Base-by-base conservation (phyloP, 2,113 vertebrate genomes). In the Brienomyrus longianalis region DNA sequence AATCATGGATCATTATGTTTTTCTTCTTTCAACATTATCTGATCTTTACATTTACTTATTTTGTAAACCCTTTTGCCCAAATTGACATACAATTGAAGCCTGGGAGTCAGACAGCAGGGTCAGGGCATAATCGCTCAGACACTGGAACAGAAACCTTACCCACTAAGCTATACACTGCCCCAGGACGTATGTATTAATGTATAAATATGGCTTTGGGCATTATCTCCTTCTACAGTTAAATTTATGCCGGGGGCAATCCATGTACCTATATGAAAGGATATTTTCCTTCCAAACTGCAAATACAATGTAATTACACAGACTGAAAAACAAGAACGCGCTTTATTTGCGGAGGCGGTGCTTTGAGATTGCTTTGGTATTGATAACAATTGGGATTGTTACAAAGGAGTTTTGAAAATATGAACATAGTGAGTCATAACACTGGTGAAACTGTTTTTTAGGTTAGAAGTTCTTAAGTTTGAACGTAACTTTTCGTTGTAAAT, bases 381-480 rank as follows among this genome's bases (percentile, higher is more conserved):
- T 91, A 93, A 93, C 91, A 93, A 93, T 89, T 91, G 89, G 90
- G 84, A 92, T 91, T 92, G 91, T 92, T 91, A 91, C 91, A 93
- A 90, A 91, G 93, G 93, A 94, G 91, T 93, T 93, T 90, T 89
- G 86, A 85, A 88, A 88, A 50, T 93, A 91, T 92, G 80, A 92
- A 90, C 85, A 89, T 94, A 95, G 92, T 95, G 91, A 95, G 93
- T 95, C 92, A 94, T 95, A 94, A 94, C 96, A 96, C 96, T 97
- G 96, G 96, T 96, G 95, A 95, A 96, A 93, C 93, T 94, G 9
- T 94, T 95, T 95, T 93, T 92, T 95, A 95, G 93, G 94, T 94
- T 96, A 96, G 94, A 89, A 90, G 89, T 93, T 93, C 93, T 95
- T 84, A 93, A 94, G 93, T 96, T 95, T 93, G 95, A 95, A 95